A percentile compares a stretch with the other conserved stretches of the same genome.
Evolutionary conservation across 2,113 vertebrate species (phyloP).

Genomic region (Brachyistius frenatus): DNA sequence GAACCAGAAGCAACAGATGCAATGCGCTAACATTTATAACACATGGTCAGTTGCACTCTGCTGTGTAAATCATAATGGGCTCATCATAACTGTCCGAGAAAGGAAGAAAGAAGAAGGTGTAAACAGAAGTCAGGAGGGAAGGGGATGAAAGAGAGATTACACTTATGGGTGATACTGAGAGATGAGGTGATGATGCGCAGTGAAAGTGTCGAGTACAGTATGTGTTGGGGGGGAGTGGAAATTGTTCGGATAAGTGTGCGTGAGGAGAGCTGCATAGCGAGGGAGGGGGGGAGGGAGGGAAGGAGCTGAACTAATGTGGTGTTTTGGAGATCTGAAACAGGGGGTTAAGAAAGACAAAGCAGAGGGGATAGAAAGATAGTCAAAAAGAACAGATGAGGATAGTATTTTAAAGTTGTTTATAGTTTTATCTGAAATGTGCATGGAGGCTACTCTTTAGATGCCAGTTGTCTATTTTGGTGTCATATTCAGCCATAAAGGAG

Average conservation of each 20-base stretch:
- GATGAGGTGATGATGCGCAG: slow-evolving; percentile 62
- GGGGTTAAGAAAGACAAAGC: slow-evolving; percentile 13
- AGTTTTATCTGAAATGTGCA: slow-evolving; percentile 10
- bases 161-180: slow-evolving; percentile 43
- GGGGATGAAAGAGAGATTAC: slow-evolving; percentile 55
- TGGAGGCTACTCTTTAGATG: slow-evolving; percentile 4
- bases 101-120: slow-evolving; percentile 29
- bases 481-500: neutral
- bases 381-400: neutral
- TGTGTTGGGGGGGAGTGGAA: slow-evolving; percentile 32
- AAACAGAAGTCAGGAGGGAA: slow-evolving; percentile 48
- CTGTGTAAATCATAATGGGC: slow-evolving; percentile 28
- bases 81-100: slow-evolving; percentile 25
- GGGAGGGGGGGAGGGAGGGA: slow-evolving; percentile 2
- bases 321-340: slow-evolving; percentile 47
- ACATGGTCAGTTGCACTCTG: slow-evolving; percentile 16
- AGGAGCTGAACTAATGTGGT: slow-evolving; percentile 57
- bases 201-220: slow-evolving; percentile 21
- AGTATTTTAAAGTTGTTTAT: neutral
- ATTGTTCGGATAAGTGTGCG: slow-evolving; percentile 44
- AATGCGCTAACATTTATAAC: neutral
- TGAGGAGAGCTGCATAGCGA: slow-evolving; percentile 43
- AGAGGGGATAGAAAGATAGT: neutral
- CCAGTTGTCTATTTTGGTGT: neutral
- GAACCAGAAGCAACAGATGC: neutral